phyloP scores from a whole-genome alignment of 2,797 vertebrate species.

The Botia kubotai region DNA sequence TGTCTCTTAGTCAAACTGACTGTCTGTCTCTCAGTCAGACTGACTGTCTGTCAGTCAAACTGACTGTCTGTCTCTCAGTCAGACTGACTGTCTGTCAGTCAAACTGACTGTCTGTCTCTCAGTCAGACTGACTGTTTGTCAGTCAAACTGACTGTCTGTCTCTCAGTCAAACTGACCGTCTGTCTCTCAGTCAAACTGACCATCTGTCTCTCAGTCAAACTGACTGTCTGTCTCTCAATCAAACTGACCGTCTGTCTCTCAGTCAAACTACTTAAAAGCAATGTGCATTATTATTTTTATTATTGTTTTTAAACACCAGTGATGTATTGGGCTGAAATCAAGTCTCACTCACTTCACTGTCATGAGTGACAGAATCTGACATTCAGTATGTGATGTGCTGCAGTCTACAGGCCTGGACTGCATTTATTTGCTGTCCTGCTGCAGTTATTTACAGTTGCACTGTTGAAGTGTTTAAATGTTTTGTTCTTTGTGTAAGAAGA shows the following conservation, averaged over 20 bases:
- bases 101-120: not conserved
- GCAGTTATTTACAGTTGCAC: too few relatives aligned
- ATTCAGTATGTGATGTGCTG: not conserved
- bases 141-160: not conserved
- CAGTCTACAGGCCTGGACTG: too few relatives aligned
- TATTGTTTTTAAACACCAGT: not conserved
- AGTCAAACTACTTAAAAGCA: not conserved
- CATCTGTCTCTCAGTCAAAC: too few relatives aligned
- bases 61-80: too few relatives aligned
- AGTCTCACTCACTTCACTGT: too few relatives aligned
- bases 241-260: not conserved
- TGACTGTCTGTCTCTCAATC: not conserved
- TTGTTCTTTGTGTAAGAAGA: too few relatives aligned
- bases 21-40: too few relatives aligned
- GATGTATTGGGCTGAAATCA: not conserved
- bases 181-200: not conserved
- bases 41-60: too few relatives aligned
- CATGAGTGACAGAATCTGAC: slow-evolving; percentile 3
- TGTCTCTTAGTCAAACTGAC: too few relatives aligned
- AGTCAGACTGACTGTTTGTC: too few relatives aligned
- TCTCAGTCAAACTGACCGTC: not conserved
- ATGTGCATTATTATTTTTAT: not conserved
- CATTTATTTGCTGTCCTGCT: not conserved
- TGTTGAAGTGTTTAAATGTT: too few relatives aligned
- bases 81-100: not conserved